Evolutionary conservation across 2,888 invertebrate genomes (phyloP).

Genomic region (Dryocosmus kuriphilus): DNA sequence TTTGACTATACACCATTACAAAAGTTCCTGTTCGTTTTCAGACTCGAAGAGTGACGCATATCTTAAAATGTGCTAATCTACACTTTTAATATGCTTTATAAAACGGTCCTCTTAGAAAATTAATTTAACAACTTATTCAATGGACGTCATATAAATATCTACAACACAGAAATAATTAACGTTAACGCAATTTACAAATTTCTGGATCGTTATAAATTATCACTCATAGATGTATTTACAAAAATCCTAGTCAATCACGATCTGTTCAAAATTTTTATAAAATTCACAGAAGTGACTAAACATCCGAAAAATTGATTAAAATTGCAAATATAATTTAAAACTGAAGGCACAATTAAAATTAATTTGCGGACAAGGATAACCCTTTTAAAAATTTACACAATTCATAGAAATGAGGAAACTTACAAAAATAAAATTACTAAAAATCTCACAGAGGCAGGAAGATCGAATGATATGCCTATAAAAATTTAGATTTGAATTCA

Average conservation of each 20-base stretch:
- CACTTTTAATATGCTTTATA: slow-evolving; percentile 1
- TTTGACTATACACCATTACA: not conserved
- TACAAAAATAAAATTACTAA: slow-evolving; percentile 39
- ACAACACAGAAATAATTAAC: slow-evolving; percentile 48
- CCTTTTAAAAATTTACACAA: slow-evolving; percentile 14
- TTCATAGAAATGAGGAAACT: slow-evolving; percentile 44
- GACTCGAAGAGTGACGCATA: not conserved
- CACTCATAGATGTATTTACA: slow-evolving; percentile 56
- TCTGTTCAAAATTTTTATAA: slow-evolving; percentile 42
- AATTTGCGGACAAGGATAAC: not conserved
- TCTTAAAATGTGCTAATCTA: not conserved
- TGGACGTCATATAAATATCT: slow-evolving; percentile 54
- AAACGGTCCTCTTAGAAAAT: slow-evolving; percentile 9
- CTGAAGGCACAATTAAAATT: not conserved
- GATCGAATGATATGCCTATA: not conserved
- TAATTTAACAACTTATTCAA: slow-evolving; percentile 42
- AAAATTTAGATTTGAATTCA: not conserved
- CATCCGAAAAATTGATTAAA: slow-evolving; percentile 34
- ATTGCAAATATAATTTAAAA: not conserved
- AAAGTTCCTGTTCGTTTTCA: not conserved
- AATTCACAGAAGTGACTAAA: not conserved
- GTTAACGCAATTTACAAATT: slow-evolving; percentile 35
- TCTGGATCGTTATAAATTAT: slow-evolving; percentile 55
- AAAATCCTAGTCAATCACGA: slow-evolving; percentile 43
- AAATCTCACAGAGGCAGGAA: slow-evolving; percentile 14